Base-by-base conservation (phyloP, 2,888 invertebrate genomes). In the Anorthoa munda region DNA sequence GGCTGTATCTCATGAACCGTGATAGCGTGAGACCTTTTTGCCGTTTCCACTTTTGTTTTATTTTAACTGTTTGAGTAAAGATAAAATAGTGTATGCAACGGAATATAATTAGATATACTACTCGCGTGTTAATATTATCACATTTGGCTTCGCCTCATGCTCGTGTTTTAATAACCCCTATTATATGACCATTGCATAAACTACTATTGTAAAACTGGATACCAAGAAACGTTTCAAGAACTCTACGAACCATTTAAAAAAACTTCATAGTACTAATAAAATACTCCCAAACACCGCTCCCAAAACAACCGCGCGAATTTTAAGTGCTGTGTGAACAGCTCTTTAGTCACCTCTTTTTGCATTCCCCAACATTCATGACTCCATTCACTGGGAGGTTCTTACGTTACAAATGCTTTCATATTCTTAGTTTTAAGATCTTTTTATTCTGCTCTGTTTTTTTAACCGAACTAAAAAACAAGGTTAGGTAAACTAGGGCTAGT, bases 401-500 rank as follows among this genome's bases (percentile, higher is more conserved):
- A 66, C n/a, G 60, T 75, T 75, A 82, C 83, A 85, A 81, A 81
- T 81, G 83, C 75, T 73, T 77, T 80, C 83, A 82, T 75, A 73
- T 82, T 75, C 72, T 68, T 53, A 72, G 82, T 67, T 69, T 72
- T 69, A 45, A 68, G 56, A 65, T 72, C 56, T 84, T 75, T 84
- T 66, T 72, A 51, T 9, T 77, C 60, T 5, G 17, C 63, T 60
- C 50, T 72, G 76, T 83, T 75, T 82, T 71, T 83, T 83, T 72
- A 70, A 82, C 72, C 70, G 83, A 82, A 12, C 0, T 4, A 17
- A 48, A 61, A 45, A 82, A 67, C 12, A 59, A 60, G 75, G 51
- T 68, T 45, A 59, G 3, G n/a, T 56, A 72, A 64, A 51, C 5
- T 51, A 39, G 48, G n/a, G 17, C 39, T 70, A 39, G 65, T 70